A percentile compares a stretch with the other conserved stretches of the same genome.
Evolutionary conservation across 2,888 invertebrate genomes (phyloP).

Genomic region (Agriopis leucophaearia): DNA sequence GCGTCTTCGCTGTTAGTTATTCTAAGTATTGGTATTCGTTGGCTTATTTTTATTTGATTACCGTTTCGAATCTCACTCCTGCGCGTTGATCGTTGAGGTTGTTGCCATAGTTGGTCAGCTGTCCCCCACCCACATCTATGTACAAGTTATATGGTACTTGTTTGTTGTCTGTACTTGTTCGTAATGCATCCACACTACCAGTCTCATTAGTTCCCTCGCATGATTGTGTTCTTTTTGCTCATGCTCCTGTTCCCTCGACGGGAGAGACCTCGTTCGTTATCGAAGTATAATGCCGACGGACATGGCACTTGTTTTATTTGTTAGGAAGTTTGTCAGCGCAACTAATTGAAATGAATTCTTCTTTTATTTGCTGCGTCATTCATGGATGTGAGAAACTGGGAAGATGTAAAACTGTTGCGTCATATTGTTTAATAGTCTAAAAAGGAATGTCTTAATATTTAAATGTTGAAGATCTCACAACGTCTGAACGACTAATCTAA

Average conservation of each 20-base stretch:
- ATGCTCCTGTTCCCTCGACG: slow-evolving; percentile 62
- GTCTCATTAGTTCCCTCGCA: slow-evolving; percentile 71
- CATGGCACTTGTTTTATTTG: slow-evolving; percentile 64
- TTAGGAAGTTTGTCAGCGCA: slow-evolving; percentile 59
- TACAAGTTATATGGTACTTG: slow-evolving; percentile 8
- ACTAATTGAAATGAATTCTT: slow-evolving; percentile 67
- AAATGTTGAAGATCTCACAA: not conserved
- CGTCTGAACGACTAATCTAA: not conserved
- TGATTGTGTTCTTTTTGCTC: slow-evolving; percentile 69
- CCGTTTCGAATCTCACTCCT: slow-evolving; percentile 50
- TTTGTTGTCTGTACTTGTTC: slow-evolving; percentile 43
- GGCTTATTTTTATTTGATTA: slow-evolving; percentile 56
- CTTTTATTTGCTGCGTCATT: slow-evolving; percentile 54
- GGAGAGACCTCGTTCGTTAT: slow-evolving; percentile 56
- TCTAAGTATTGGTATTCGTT: slow-evolving; percentile 49
- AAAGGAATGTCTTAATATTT: not conserved
- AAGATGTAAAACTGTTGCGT: slow-evolving; percentile 28
- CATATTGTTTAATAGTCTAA: slow-evolving; percentile 3
- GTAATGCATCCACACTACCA: slow-evolving; percentile 26
- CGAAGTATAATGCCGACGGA: slow-evolving; percentile 65
- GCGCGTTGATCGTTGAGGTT: not conserved
- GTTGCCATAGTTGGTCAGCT: slow-evolving; percentile 10
- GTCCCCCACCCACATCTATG: slow-evolving; percentile 10
- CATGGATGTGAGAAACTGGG: slow-evolving; percentile 45
- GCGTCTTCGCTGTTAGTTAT: slow-evolving; percentile 12